Evolutionary conservation across 92 coral and sea anemone species (phyloP).

Genomic region (Zoanthus sansibaricus): DNA sequence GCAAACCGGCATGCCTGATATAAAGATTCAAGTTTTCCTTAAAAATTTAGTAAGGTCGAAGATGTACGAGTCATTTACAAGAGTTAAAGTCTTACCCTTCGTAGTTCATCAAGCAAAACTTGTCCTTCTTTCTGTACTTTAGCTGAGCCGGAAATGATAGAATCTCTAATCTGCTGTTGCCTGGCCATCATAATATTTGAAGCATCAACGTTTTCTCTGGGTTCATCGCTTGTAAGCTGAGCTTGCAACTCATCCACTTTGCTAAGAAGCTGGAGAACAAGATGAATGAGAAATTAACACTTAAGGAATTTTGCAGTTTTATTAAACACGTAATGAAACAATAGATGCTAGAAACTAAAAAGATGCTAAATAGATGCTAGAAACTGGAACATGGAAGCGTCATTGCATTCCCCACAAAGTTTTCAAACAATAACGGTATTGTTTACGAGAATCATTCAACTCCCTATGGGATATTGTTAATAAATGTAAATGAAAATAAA

Average conservation of each 20-base stretch:
- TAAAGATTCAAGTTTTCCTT: background rate
- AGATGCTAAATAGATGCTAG: too few species aligned
- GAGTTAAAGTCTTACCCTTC: constrained; percentile 64
- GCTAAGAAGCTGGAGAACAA: constrained; percentile 70
- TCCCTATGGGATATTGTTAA: background rate
- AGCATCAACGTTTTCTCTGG: constrained; percentile 97
- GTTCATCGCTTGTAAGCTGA: constrained; percentile 98
- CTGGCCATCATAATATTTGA: constrained; percentile 85
- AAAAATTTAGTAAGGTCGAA: background rate
- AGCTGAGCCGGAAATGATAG: constrained; percentile 87
- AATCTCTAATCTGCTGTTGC: constrained; percentile 90
- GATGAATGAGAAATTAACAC: background rate
- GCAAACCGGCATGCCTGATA: too few species aligned
- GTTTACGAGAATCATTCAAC: background rate
- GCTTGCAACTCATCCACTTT: constrained; percentile 82
- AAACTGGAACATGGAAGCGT: background rate
- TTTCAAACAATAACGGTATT: background rate
- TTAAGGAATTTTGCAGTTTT: background rate
- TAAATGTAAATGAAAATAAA: background rate
- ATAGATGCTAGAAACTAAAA: background rate
- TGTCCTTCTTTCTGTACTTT: constrained; percentile 94
- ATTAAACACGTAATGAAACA: background rate
- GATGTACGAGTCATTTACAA: background rate
- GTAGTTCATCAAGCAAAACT: constrained; percentile 82
- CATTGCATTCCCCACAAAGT: background rate